phyloP scores from a whole-genome alignment of 23 tunicate species.

The Trididemnum clinides region DNA sequence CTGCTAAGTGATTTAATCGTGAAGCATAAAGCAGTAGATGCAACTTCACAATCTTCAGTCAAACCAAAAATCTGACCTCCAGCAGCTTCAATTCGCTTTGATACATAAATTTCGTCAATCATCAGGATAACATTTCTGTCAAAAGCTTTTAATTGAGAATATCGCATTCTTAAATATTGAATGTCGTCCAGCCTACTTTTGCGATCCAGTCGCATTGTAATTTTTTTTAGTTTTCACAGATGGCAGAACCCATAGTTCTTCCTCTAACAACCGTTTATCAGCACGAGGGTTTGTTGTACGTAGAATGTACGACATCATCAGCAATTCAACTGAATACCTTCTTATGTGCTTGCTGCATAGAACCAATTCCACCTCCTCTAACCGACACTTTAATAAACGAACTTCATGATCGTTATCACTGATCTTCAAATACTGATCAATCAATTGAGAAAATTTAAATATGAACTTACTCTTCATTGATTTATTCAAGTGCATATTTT shows the following conservation, averaged over 20 bases:
- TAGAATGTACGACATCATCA: neutral
- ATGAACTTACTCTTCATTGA: too few species aligned
- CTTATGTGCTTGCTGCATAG: neutral
- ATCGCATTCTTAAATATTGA: neutral
- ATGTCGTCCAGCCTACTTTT: neutral
- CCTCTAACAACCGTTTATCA: neutral
- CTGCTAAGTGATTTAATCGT: too few species aligned
- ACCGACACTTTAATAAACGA: neutral
- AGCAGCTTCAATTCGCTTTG: neutral
- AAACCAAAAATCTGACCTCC: neutral
- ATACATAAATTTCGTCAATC: neutral
- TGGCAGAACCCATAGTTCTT: neutral
- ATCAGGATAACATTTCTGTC: neutral
- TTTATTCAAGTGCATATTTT: too few species aligned
- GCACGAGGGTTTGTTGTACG: neutral
- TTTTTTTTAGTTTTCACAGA: neutral
- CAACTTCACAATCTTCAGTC: neutral
- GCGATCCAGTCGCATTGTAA: neutral
- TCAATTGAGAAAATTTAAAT: neutral
- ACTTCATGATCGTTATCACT: slow-evolving; percentile 7
- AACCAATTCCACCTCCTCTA: neutral
- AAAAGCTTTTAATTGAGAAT: neutral
- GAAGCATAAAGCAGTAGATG: neutral
- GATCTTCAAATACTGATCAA: neutral
- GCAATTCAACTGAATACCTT: neutral